Base-by-base conservation (phyloP, 2,888 invertebrate species). In the Drosophila formosana region DNA sequence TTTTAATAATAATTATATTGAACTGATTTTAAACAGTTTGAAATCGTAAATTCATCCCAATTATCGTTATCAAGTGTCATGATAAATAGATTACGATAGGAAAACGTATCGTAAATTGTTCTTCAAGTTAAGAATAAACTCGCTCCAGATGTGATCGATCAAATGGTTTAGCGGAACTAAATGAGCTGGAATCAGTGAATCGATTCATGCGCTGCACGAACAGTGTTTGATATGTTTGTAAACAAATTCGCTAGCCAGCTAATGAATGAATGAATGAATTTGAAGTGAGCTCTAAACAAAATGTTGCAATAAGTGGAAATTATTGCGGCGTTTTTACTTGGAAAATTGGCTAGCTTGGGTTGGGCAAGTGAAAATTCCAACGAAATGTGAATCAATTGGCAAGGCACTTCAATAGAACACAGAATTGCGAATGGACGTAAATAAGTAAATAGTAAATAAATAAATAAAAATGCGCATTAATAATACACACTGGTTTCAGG, bases 381-480 rank as follows among this genome's bases (percentile, higher is more conserved):
- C 46, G 66, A 75, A 66, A 52, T 26, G 25, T 37, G 23, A 65
- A 51, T 62, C 32, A 34, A 75, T 58, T 72, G 9, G 13, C 25
- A 13, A 50, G n/a, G 37, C 60, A 72, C 66, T 75, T 71, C 71
- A 75, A 66, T 60, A 55, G 62, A 65, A 74, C 6, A 4, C 13
- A 26, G 52, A 52, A 64, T 53, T 37, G 37, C 11, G 28, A 63
- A 58, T 58, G 57, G 43, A 52, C 30, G 58, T 43, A 51, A 67
- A 67, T 47, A 39, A 53, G 56, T 64, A 57, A 53, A 72, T 47
- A 52, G 51, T 55, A 62, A 65, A 58, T 63, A 68, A 66, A 50
- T 60, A 71, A 68, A 64, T 41, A 64, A 68, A 58, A 68, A 58
- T 72, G 64, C 67, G 67, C 67, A 58, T 68, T 65, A 61, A 50